phyloP scores from a whole-genome alignment of 2,888 invertebrate genomes.

The Nesidiocoris tenuis region DNA sequence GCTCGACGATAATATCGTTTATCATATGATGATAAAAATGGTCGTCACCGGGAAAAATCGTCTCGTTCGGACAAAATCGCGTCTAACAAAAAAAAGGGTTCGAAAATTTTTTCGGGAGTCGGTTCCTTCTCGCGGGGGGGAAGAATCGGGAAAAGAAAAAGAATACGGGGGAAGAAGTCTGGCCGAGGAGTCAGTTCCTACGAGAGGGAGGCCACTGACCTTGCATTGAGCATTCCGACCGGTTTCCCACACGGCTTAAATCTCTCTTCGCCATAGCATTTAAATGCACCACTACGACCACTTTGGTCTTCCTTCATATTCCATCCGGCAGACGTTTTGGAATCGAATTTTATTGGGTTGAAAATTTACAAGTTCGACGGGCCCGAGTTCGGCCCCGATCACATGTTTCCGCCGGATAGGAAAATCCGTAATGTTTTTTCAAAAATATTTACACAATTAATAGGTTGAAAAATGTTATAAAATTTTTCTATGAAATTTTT shows the following conservation, averaged over 20 bases:
- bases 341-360: neutral
- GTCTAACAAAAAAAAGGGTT: too few relatives aligned
- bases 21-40: too few relatives aligned
- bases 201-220: conserved; percentile 29
- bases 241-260: conserved; percentile 29
- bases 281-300: conserved; percentile 13
- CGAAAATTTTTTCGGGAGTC: neutral
- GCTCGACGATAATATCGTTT: too few relatives aligned
- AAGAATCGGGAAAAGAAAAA: neutral
- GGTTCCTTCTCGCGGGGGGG: neutral
- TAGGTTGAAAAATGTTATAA: too few relatives aligned
- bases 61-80: too few relatives aligned
- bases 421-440: too few relatives aligned
- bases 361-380: neutral
- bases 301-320: neutral
- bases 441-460: too few relatives aligned
- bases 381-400: neutral
- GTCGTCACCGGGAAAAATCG: too few relatives aligned
- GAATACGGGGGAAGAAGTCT: neutral
- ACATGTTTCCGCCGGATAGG: too few relatives aligned
- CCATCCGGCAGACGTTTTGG: neutral
- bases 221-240: conserved; percentile 34
- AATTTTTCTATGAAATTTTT: too few relatives aligned
- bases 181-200: neutral
- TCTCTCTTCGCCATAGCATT: conserved; percentile 29